These are phyloP conservation scores for Uria aalge DNA, from an alignment of 2,113 vertebrate genomes.

Conservation along the genomic window DNA sequence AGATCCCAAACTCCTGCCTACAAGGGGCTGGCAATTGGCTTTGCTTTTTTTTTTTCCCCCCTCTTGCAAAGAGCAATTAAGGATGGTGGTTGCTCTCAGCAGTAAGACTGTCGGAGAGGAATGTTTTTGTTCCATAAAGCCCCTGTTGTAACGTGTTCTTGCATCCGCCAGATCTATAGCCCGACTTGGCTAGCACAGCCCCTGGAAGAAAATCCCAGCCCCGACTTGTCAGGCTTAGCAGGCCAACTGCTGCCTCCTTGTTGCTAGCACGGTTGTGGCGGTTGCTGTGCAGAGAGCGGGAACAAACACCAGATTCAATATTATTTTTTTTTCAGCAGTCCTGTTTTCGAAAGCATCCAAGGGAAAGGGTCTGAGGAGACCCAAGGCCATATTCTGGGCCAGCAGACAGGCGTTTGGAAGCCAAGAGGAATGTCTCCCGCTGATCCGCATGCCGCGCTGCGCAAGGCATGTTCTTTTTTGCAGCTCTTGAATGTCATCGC, in stretches of 20 bases:
- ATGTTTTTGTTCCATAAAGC: background rate
- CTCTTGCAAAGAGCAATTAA: background rate
- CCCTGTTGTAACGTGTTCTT: background rate
- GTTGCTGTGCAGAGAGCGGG: background rate
- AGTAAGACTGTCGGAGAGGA: background rate
- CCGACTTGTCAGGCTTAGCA: background rate
- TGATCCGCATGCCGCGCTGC: background rate
- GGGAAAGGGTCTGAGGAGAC: background rate
- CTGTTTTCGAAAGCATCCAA: background rate
- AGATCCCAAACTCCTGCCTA: background rate
- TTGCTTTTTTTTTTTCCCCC: background rate
- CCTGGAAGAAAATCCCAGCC: background rate
- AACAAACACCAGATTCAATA: background rate
- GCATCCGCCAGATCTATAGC: background rate
- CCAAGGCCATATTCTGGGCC: background rate
- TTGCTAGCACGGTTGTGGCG: rapidly evolving
- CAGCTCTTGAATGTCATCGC: background rate
- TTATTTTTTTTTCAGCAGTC: background rate
- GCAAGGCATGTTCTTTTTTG: background rate
- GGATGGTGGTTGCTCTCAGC: background rate
- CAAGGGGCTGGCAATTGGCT: background rate
- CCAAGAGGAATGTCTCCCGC: background rate
- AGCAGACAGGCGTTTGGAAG: background rate
- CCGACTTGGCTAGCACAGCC: background rate
- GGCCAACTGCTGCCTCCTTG: background rate